Conservation (phyloP, 1,140 invertebrate genomes). For the Tetramorium simillimum region DNA sequence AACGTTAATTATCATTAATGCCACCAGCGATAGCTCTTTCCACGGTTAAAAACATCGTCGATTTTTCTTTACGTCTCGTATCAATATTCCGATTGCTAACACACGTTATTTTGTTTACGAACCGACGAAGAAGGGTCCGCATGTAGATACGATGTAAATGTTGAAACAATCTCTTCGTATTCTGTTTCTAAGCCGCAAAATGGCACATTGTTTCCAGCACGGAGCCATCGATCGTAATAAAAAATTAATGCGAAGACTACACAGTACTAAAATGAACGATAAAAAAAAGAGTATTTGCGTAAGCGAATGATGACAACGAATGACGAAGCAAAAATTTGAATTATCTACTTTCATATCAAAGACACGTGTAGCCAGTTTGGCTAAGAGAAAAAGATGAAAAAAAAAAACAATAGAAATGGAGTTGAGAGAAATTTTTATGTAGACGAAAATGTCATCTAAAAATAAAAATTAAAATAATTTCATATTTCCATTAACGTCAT, state of each 20-base stretch:
- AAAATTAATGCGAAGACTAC: slow-evolving; percentile 44
- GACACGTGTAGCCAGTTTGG: background rate
- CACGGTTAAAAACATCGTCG: background rate
- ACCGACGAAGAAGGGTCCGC: background rate
- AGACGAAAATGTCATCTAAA: background rate
- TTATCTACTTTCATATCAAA: background rate
- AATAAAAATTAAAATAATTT: background rate
- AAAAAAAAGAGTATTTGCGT: slow-evolving; percentile 17
- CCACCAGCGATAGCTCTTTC: background rate
- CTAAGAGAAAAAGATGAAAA: background rate
- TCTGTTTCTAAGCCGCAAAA: slow-evolving; percentile 9
- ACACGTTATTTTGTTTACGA: slow-evolving; percentile 8
- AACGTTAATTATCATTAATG: slow-evolving; percentile 30
- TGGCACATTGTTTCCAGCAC: slow-evolving; percentile 6
- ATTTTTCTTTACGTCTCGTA: background rate
- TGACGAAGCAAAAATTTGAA: background rate
- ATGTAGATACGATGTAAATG: slow-evolving; percentile 5
- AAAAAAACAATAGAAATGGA: background rate
- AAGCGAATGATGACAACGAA: slow-evolving; percentile 1
- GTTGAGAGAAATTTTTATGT: background rate
- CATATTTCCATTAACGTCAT: background rate
- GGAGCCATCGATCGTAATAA: slow-evolving; percentile 22
- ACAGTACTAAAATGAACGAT: background rate
- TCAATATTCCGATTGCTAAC: slow-evolving; percentile 7
- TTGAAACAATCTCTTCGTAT: background rate